These are phyloP conservation scores for Rattus norvegicus DNA, from an alignment of 2,113 vertebrate genomes.

Conservation along the genomic window GRCr8 NC_086025.1:21400501-21401000, in stretches of 20 bases:
- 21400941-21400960: not conserved
- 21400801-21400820: no score
- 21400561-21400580: no score
- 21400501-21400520: not conserved
- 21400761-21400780: no score
- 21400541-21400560: no score
- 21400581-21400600: not conserved
- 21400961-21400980: not conserved
- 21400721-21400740: no score
- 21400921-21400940: not conserved
- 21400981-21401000: not conserved
- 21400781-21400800: no score
- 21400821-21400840: no score
- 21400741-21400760: no score
- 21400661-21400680: not conserved
- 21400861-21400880: no score
- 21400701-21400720: not conserved
- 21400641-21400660: not conserved
- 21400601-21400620: not conserved
- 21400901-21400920: not conserved
- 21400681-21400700: not conserved
- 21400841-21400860: no score
- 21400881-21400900: no score
- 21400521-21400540: no score
- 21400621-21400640: not conserved